These are phyloP conservation scores for Acipenser ruthenus DNA, from an alignment of 2,797 vertebrate genomes.

Conservation along the genomic window DNA sequence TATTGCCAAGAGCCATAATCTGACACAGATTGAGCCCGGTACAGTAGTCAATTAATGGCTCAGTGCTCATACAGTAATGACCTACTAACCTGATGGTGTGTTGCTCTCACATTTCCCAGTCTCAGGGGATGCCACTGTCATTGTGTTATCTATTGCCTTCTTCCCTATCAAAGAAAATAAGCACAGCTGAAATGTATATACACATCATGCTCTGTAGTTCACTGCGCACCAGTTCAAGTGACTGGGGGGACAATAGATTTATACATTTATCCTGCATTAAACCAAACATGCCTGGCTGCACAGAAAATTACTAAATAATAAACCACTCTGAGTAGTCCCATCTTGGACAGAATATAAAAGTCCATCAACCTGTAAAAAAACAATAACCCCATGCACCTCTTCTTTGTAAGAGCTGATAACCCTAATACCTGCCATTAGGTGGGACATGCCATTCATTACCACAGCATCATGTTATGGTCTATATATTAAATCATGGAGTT, in stretches of 20 bases:
- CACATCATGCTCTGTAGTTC: conserved; percentile 61
- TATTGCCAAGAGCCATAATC: conserved; percentile 65
- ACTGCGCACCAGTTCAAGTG: conserved; percentile 62
- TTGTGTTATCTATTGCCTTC: conserved; percentile 79
- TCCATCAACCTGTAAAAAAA: conserved; percentile 81
- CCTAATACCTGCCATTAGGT: conserved; percentile 43
- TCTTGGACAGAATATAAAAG: conserved; percentile 79
- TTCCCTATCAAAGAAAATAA: conserved; percentile 73
- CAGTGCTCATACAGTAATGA: conserved; percentile 77
- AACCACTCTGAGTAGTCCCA: conserved; percentile 70
- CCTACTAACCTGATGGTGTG: conserved; percentile 74
- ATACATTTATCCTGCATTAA: conserved; percentile 83
- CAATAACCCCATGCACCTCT: conserved; percentile 57
- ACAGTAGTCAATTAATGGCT: conserved; percentile 78
- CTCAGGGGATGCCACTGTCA: conserved; percentile 73
- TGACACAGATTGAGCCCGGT: conserved; percentile 69
- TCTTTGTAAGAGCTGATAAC: conserved; percentile 46
- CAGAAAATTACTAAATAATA: conserved; percentile 81
- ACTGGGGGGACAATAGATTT: conserved; percentile 75
- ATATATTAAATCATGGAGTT: conserved; percentile 38
- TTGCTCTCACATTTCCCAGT: conserved; percentile 62
- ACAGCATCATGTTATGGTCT: conserved; percentile 45
- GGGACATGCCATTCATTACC: conserved; percentile 42
- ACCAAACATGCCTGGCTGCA: conserved; percentile 77
- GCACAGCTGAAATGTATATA: conserved; percentile 71